These are phyloP conservation scores for Achroia grisella DNA, from an alignment of 1,140 invertebrate species.

Conservation along the genomic window DNA sequence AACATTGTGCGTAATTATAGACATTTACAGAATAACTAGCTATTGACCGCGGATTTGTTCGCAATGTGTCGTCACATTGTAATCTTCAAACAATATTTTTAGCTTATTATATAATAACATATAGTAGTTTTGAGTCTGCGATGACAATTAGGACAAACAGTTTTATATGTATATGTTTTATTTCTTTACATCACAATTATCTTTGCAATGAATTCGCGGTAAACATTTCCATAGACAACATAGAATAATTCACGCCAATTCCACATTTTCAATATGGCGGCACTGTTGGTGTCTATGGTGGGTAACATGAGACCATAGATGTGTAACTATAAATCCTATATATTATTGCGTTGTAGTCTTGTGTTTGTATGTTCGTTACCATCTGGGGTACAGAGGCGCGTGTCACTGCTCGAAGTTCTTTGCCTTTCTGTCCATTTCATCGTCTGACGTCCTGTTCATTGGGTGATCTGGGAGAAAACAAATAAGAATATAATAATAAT, in stretches of 20 bases:
- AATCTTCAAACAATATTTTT: no score
- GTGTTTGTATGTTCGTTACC: constrained; percentile 15
- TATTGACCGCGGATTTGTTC: no score
- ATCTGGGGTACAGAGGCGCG: constrained; percentile 7
- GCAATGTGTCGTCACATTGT: no score
- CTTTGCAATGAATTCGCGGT: neutral
- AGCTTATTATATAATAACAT: no score
- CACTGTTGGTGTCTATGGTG: neutral
- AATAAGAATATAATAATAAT: neutral
- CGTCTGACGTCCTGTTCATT: constrained; percentile 62
- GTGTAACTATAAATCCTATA: no score
- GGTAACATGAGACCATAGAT: neutral
- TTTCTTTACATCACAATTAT: no score
- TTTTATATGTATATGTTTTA: no score
- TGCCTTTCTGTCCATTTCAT: constrained; percentile 63
- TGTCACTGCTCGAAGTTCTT: constrained; percentile 68
- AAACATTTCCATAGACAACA: constrained; percentile 25
- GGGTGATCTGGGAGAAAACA: constrained; percentile 41
- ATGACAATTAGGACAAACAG: no score
- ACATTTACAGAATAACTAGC: no score
- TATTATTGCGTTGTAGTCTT: constrained; percentile 3
- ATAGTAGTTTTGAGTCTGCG: no score
- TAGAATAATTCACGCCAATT: neutral
- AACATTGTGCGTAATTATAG: no score
- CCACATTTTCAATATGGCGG: neutral